Percentiles rank a stretch among this genome's conserved stretches.
Conservation (phyloP, 2,888 invertebrate genomes). For the Crossocerus cetratus region DNA sequence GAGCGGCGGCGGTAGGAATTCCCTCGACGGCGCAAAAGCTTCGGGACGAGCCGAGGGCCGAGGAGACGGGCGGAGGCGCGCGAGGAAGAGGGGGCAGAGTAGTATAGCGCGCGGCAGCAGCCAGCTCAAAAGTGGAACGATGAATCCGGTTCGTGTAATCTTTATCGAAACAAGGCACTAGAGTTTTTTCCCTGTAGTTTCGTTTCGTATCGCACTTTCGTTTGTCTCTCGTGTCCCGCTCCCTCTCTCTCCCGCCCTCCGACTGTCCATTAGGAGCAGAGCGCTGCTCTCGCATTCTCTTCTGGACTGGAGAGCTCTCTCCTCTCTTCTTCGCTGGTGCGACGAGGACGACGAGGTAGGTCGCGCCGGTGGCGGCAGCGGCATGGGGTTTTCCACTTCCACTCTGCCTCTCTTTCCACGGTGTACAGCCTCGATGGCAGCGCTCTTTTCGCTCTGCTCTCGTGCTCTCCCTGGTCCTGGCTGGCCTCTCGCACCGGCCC, state of each 20-base stretch:
- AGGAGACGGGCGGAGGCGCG: background rate
- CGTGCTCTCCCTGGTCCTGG: too few species aligned
- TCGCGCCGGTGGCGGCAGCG: too few species aligned
- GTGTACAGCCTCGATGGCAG: background rate
- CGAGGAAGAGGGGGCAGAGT: too few species aligned
- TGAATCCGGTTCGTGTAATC: slow-evolving; percentile 53
- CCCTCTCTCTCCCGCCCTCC: slow-evolving; percentile 8
- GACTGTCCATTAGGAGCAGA: slow-evolving; percentile 1
- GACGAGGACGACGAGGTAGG: too few species aligned
- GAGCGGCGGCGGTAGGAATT: slow-evolving; percentile 33
- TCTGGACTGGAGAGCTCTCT: background rate
- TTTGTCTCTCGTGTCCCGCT: slow-evolving; percentile 16
- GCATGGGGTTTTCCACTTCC: slow-evolving; percentile 1
- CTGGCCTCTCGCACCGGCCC: slow-evolving; percentile 9
- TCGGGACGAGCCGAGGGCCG: slow-evolving; percentile 15
- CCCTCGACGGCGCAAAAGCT: slow-evolving; percentile 47
- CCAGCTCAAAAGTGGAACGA: slow-evolving; percentile 42
- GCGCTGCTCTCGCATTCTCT: background rate
- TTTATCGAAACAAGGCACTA: slow-evolving; percentile 58
- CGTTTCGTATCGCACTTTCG: slow-evolving; percentile 13
- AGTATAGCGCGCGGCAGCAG: too few species aligned
- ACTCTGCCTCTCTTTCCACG: background rate
- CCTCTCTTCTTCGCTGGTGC: background rate
- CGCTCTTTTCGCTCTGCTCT: background rate
- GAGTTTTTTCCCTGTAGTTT: slow-evolving; percentile 30